Base-by-base conservation (phyloP, 2,797 vertebrate species). In the Sebastes matsubarae region DNA sequence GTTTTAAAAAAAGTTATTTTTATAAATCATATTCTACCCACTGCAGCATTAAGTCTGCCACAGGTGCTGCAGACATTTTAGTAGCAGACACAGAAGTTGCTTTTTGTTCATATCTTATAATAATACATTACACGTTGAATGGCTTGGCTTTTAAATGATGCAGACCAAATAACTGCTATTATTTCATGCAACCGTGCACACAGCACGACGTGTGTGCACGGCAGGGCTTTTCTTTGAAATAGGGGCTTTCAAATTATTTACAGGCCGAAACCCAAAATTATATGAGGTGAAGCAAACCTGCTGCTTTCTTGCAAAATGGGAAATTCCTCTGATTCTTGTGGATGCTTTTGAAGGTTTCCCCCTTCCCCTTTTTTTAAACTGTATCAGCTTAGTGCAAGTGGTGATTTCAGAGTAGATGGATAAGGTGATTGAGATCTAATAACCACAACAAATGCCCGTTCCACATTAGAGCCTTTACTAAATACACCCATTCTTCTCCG, bases 201-300 rank as follows among this genome's bases (percentile, higher is more conserved):
- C 84, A 82, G 92, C 86, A 87, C 88, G 84, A 88, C 81, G 79
- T 86, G 86, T 88, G 86, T 89, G 86, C 93, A 93, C 64, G 52
- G 83, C 90, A 89, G 83, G 83, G 50, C 54, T 84, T 93, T 91
- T 95, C 90, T 92, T 96, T 95, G 91, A 96, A 96, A 92, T 92
- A 84, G 88, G 93, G 93, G 94, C 92, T 96, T 79, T 85, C 96
- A 92, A 94, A 92, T 94, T 91, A 96, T 96, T 95, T 94, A 94
- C 90, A 95, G 95, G 94, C 93, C 95, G 77, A 86, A 97, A 96
- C 94, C 95, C 94, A 92, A 96, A 96, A 96, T 96, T 95, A 95
- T 94, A 96, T 94, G 95, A 97, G 96, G 95, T 95, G 94, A 96
- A 97, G 95, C 86, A 96, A 96, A 96, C 93, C 93, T 94, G 93